Conservation (phyloP, 1,140 invertebrate species). For the Parapsyche elsis region DNA sequence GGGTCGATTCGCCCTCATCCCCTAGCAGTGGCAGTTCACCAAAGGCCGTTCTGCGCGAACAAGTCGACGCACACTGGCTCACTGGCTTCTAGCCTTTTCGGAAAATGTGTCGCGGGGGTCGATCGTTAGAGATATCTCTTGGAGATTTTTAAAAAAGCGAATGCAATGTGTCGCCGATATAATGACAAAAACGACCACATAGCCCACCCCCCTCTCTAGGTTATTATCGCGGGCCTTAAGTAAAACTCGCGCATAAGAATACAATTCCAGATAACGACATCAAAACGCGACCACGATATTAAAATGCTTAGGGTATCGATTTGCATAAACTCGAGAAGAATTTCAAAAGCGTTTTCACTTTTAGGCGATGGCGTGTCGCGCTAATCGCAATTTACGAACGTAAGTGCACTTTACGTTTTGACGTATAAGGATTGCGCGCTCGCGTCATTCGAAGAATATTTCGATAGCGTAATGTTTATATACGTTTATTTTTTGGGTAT, state of each 20-base stretch:
- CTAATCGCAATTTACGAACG: too few species aligned
- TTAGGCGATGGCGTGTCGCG: too few species aligned
- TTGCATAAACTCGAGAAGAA: too few species aligned
- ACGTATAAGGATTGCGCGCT: not conserved
- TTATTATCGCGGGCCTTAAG: too few species aligned
- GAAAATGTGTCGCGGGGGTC: not conserved
- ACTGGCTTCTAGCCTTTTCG: not conserved
- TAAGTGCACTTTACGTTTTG: not conserved
- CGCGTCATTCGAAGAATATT: too few species aligned
- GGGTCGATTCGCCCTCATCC: constrained; percentile 16
- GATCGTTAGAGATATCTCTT: constrained; percentile 3
- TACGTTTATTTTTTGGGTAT: not conserved
- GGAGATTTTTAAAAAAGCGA: not conserved
- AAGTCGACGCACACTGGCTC: not conserved
- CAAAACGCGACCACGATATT: too few species aligned
- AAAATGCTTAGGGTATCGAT: too few species aligned
- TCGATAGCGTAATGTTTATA: not conserved
- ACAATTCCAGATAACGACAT: too few species aligned
- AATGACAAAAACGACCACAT: not conserved
- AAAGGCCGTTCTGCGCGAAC: constrained; percentile 36
- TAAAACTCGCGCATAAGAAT: too few species aligned
- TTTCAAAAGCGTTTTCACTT: too few species aligned
- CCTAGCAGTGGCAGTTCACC: constrained; percentile 2
- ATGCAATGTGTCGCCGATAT: too few species aligned
- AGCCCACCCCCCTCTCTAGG: not conserved